Percentiles rank a stretch among this genome's conserved stretches.
phyloP scores from a whole-genome alignment of 2,113 vertebrate species.

The Paracanthobrama guichenoti region DNA sequence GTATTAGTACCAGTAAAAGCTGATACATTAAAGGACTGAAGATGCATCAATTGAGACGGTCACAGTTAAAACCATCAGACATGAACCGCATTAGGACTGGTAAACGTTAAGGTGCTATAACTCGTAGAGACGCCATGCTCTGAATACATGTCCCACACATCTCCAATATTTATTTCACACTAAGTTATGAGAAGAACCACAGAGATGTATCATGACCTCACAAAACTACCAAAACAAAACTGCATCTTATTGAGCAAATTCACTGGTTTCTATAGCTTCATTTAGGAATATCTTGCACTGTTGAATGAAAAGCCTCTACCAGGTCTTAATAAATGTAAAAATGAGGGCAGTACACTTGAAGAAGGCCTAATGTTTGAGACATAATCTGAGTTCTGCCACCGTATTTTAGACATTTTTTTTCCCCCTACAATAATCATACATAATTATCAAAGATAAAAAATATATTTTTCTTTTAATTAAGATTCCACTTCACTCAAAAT shows the following conservation, averaged over 20 bases:
- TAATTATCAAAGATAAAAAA: neutral
- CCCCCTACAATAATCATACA: too few species aligned
- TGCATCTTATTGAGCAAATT: neutral
- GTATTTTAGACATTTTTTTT: too few species aligned
- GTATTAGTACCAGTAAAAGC: slow-evolving; percentile 36
- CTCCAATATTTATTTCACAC: neutral
- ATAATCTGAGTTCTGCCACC: too few species aligned
- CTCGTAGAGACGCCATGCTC: slow-evolving; percentile 3
- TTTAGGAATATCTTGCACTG: neutral
- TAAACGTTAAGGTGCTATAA: slow-evolving; percentile 7
- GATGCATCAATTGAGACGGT: slow-evolving; percentile 56
- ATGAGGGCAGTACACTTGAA: too few species aligned
- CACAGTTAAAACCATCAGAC: slow-evolving; percentile 48
- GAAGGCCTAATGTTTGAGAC: too few species aligned
- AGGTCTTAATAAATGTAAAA: neutral
- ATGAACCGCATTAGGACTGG: slow-evolving; percentile 46
- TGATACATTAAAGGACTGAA: slow-evolving; percentile 42
- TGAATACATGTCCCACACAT: neutral
- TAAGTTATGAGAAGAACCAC: neutral
- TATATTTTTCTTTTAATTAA: too few species aligned
- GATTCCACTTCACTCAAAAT: neutral
- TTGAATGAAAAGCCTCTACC: neutral
- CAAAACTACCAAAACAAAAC: neutral
- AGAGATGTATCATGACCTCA: neutral
- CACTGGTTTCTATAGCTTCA: neutral